These are phyloP conservation scores for Coenonympha arcania DNA, from an alignment of 2,888 invertebrate genomes.

Conservation along the genomic window DNA sequence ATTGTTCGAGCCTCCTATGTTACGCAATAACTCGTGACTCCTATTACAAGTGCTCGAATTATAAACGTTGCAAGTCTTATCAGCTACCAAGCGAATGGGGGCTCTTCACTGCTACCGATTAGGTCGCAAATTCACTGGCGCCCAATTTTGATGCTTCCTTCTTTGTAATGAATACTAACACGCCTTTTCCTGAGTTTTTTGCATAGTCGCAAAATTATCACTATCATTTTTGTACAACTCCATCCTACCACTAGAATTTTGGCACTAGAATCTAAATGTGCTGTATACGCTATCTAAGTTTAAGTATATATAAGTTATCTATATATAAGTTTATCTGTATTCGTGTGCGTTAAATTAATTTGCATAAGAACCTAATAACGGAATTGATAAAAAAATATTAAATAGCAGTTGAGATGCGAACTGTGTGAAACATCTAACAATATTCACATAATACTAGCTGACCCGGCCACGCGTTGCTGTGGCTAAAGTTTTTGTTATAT, in stretches of 20 bases:
- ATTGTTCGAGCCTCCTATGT: constrained; percentile 48
- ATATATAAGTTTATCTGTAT: too few species aligned
- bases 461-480: too few species aligned
- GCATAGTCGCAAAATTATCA: constrained; percentile 42
- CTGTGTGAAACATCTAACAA: too few species aligned
- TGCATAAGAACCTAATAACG: background rate
- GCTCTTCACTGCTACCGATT: constrained; percentile 36
- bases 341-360: background rate
- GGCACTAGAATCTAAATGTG: background rate
- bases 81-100: constrained; percentile 34
- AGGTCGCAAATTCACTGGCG: constrained; percentile 33
- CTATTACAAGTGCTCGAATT: constrained; percentile 49
- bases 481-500: too few species aligned
- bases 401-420: background rate
- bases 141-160: constrained; percentile 34
- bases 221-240: constrained; percentile 9
- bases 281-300: too few species aligned
- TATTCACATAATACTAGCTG: too few species aligned
- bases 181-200: constrained; percentile 52
- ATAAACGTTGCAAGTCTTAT: constrained; percentile 49
- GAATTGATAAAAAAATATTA: background rate
- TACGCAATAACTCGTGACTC: constrained; percentile 73
- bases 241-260: background rate
- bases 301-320: too few species aligned
- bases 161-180: constrained; percentile 48